phyloP scores from a whole-genome alignment of 2,888 invertebrate species.

The Phasia obesa region DNA sequence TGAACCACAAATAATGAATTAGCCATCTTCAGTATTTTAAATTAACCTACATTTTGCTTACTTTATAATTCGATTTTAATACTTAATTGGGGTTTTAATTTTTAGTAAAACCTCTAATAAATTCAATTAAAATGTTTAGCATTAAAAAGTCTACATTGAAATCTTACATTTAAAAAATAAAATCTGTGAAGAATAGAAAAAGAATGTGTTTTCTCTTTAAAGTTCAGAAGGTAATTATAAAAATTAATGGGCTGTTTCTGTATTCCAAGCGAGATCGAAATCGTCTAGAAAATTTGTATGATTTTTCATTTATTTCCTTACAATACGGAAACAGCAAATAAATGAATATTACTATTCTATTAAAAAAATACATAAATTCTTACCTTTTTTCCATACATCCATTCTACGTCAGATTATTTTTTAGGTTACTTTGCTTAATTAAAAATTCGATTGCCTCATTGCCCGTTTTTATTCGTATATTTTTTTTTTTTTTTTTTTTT shows the following conservation, averaged over 20 bases:
- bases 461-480: constrained; percentile 34
- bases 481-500: background rate
- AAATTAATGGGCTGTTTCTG: background rate
- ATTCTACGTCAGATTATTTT: background rate
- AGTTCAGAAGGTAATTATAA: background rate
- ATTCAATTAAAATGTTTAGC: constrained; percentile 1
- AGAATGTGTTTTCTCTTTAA: background rate
- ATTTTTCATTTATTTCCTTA: too few relatives aligned
- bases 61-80: constrained; percentile 35
- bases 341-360: too few relatives aligned
- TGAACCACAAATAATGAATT: constrained; percentile 3
- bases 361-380: background rate
- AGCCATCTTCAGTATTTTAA: constrained; percentile 3
- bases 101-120: background rate
- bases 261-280: too few relatives aligned
- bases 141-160: background rate
- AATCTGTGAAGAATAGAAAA: constrained; percentile 23
- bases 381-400: background rate
- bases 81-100: constrained; percentile 18
- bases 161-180: background rate
- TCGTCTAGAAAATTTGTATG: too few relatives aligned
- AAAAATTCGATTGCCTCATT: constrained; percentile 65
- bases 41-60: constrained; percentile 14
- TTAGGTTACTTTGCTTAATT: background rate
- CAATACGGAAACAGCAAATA: too few relatives aligned